phyloP scores from a whole-genome alignment of 2,888 invertebrate species.

The Dromius quadrimaculatus region DNA sequence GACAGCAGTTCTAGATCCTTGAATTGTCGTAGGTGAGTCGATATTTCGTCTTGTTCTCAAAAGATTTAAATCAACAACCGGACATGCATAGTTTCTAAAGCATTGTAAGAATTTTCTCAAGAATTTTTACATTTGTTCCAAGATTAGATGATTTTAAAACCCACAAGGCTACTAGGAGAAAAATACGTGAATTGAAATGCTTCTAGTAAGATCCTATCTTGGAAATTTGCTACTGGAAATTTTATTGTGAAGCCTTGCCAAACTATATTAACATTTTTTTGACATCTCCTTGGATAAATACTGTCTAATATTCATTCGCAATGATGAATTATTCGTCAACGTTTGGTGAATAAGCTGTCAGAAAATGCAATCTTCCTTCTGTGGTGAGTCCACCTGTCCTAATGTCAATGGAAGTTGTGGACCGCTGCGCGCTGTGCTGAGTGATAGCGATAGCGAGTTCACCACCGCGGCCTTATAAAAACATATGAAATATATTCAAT shows the following conservation, averaged over 20 bases:
- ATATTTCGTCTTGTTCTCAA: constrained; percentile 39
- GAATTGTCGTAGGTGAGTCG: constrained; percentile 35
- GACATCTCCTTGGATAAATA: too few species aligned
- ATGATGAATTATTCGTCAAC: too few species aligned
- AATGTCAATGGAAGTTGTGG: constrained; percentile 22
- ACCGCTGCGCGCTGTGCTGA: constrained; percentile 58
- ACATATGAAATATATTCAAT: constrained; percentile 80
- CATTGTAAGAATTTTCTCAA: constrained; percentile 41
- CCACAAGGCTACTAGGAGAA: constrained; percentile 17
- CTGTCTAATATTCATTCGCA: too few species aligned
- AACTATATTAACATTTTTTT: too few species aligned
- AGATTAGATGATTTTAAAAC: constrained; percentile 23
- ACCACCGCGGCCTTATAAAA: constrained; percentile 63
- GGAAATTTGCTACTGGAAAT: too few species aligned
- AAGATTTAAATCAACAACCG: constrained; percentile 40
- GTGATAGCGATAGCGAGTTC: constrained; percentile 62
- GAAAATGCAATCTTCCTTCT: too few species aligned
- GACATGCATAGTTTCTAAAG: constrained; percentile 40
- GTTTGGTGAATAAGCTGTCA: too few species aligned
- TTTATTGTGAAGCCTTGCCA: too few species aligned
- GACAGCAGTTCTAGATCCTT: constrained; percentile 31
- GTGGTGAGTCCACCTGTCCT: neutral
- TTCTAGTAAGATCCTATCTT: too few species aligned
- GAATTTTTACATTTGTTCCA: constrained; percentile 29
- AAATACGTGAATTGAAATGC: neutral